Base-by-base conservation (phyloP, 2,797 vertebrate genomes). In the Selene dorsalis region DNA sequence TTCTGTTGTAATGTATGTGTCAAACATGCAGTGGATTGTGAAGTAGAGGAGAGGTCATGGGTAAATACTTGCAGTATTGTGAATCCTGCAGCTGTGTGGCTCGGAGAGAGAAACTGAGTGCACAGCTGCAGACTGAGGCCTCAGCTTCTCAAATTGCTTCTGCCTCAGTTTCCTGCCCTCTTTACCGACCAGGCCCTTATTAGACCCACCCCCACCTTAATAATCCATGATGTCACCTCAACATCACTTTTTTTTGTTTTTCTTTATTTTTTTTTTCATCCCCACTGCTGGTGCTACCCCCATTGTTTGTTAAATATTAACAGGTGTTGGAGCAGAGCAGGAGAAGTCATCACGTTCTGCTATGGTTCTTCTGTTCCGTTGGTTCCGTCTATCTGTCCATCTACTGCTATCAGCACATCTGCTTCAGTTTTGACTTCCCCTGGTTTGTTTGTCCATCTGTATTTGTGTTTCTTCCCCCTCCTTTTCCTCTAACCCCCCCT, bases 181-280 rank as follows among this genome's bases (percentile, higher is more conserved):
- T 83, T 72, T 79, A 74, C 88, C n/a, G 72, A 69, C 77, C 78
- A 68, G 88, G 88, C 91, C 83, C 86, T 88, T 91, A 94, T 93
- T 92, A 92, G 88, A 88, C 87, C 91, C 86, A 75, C 89, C 89
- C 88, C 90, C 89, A 84, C 66, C 87, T 86, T 93, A 93, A 93
- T 93, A 89, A 92, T 89, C 89, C 77, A 93, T 95, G 93, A 95
- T 93, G 93, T 95, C 94, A 95, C 89, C 89, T 71, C 75, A 77
- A 64, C 87, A 90, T 92, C 70, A 74, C 67, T 73, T 35, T 35
- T 80, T 86, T 85, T 83, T 82, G 75, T 84, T 84, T 84, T 87
- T 81, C 83, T 82, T 84, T 24, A 48, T 66, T 83, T 83, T 77
- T 77, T 84, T 84, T 71, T 73, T 65, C 64, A 80, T 60, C 73